Base-by-base conservation (phyloP, 37 sponge, comb jelly and placozoan genomes). In the Halichondria panicea region DNA sequence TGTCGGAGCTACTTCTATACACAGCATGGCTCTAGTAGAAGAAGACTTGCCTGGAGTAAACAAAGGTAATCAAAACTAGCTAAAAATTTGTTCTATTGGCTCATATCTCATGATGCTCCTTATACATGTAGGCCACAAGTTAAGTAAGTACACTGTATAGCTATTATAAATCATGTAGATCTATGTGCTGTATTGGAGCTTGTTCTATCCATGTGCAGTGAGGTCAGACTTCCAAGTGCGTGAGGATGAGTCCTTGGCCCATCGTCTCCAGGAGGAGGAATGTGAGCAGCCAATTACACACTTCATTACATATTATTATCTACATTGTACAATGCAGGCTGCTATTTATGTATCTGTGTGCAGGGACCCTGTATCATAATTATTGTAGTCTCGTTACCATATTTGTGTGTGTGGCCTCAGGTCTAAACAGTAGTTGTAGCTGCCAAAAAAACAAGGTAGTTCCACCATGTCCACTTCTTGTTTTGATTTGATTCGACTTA, bases 41-140 rank as follows among this genome's bases (percentile, higher is more conserved):
- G 86, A 85, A 55, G 60, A 85, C 6, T 60, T 85, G 4, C 86
- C 86, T 21, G 86, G 86, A 22, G 86, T 85, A 30, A 32, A 61
- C 0, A 72, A 78, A 72, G 86, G 86, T 78, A 38, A 41, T 7
- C 22, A 18, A 11, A 41, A 68, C 13, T n/a, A 24, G 60, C n/a
- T 25, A 58, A 7, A 24, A 25, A n/a, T 21, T 25, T 22, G 60
- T 24, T 21, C 27, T 22, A 27, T 24, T 21, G 6, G 19, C 60
- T 58, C 27, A 24, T 58, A 24, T 7, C n/a, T 58, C 19, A 58
- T n/a, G n/a, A n/a, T n/a, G n/a, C n/a, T n/a, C n/a, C n/a, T n/a
- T n/a, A n/a, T n/a, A n/a, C n/a, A n/a, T n/a, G n/a, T n/a, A n/a
- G n/a, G n/a, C n/a, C n/a, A n/a, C n/a, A n/a, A n/a, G n/a, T n/a